Evolutionary conservation across 2,888 invertebrate species (phyloP), one percentile per base, ranked within the genome.

Genomic region (Drosophila gaucha): DNA sequence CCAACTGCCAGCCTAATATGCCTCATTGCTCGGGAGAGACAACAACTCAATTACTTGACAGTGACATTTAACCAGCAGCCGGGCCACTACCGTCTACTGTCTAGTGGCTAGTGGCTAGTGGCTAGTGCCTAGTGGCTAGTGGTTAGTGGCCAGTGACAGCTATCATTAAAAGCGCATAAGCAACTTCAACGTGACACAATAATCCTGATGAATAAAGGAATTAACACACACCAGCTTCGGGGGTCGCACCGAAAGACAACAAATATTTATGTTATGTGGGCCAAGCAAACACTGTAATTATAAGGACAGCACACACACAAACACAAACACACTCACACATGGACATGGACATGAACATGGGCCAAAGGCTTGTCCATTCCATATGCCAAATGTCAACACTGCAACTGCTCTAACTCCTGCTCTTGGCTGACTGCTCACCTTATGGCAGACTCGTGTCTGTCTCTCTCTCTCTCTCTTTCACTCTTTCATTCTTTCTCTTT

Each of bases 161-260:
- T 86, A 78, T 84, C 84, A 86, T 85, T 85, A 85, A 86, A 85
- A 85, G 84, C 84, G 84, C 84, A 85, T 86, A 86, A 85, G 86
- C 80, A 79, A 82, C 78, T 68, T 72, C 80, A 85, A 82, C 80
- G 78, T 86, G 86, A 84, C 85, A 86, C 84, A 84, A 78, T 86
- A 86, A 86, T 87, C 86, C 87, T 87, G 86, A 85, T 74, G 83
- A 80, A 83, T 83, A 83, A 77, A 72, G 73, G 74, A 73, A 78
- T 78, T 73, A 80, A 73, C 73, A 71, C 65, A 83, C 51, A 73
- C 9, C 58, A 59, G 49, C 41, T n/a, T 52, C 49, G 44, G 28
- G 43, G 10, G 39, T 31, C 2, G 6, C 36, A 43, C 33, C 6
- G 22, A 26, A 38, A 12, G 35, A 39, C 38, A 30, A 67, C 64